Evolutionary conservation across 1,140 invertebrate genomes (phyloP).

Genomic region (Amyelois transitella): DNA sequence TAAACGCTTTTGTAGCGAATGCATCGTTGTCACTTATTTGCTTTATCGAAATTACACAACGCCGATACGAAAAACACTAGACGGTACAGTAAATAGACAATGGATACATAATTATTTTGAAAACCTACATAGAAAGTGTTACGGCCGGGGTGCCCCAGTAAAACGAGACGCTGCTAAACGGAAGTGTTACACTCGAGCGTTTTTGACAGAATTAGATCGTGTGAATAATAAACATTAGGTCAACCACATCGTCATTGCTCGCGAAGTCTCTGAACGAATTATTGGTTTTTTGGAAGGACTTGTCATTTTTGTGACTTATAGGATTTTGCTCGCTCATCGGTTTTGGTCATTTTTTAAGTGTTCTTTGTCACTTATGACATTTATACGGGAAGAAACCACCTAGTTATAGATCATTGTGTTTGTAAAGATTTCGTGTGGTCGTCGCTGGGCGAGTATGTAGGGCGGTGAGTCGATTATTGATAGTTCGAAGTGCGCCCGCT

Average conservation of each 20-base stretch:
- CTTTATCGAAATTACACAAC: constrained; percentile 17
- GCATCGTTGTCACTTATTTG: constrained; percentile 16
- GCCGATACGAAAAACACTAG: constrained; percentile 6
- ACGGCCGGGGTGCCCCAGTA: constrained; percentile 19
- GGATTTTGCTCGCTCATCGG: too few relatives aligned
- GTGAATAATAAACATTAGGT: constrained; percentile 36
- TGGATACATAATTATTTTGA: constrained; percentile 7
- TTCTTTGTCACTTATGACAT: too few relatives aligned
- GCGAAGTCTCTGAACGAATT: not conserved
- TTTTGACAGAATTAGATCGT: constrained; percentile 38
- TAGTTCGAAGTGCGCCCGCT: constrained; percentile 29
- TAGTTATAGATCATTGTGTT: not conserved
- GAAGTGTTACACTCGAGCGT: constrained; percentile 18
- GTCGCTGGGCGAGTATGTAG: constrained; percentile 52
- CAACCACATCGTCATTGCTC: constrained; percentile 14
- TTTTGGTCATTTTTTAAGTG: too few relatives aligned
- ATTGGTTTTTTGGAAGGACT: not conserved
- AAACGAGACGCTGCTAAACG: constrained; percentile 17
- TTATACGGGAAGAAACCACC: too few relatives aligned
- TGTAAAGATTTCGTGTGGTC: constrained; percentile 18
- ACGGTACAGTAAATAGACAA: constrained; percentile 19
- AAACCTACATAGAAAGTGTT: constrained; percentile 13
- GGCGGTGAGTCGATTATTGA: constrained; percentile 58
- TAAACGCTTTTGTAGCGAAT: constrained; percentile 45
- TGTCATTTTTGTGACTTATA: too few relatives aligned